phyloP scores from a whole-genome alignment of 2,113 vertebrate genomes.

The Psophia crepitans region DNA sequence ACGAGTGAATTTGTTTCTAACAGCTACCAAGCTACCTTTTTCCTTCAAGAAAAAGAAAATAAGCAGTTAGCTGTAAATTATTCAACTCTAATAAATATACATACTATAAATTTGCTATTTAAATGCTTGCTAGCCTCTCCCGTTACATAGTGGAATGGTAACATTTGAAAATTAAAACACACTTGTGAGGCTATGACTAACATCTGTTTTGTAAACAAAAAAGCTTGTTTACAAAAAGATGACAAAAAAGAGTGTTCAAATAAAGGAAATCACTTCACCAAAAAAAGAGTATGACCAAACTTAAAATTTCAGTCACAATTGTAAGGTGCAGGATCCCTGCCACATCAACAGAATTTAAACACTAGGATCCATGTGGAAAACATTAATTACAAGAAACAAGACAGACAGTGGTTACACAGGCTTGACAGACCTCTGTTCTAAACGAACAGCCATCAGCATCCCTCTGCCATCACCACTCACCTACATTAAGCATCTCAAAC shows the following conservation, averaged over 20 bases:
- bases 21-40: neutral
- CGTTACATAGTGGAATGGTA: neutral
- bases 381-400: neutral
- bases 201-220: constrained; percentile 31
- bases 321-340: neutral
- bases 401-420: neutral
- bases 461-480: neutral
- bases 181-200: constrained; percentile 6
- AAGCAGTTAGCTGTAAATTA: neutral
- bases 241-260: neutral
- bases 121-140: constrained; percentile 44
- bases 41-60: constrained; percentile 8
- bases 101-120: constrained; percentile 19
- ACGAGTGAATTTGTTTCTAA: neutral
- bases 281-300: neutral
- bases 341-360: neutral
- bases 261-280: neutral
- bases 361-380: neutral
- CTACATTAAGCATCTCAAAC: neutral
- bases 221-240: neutral
- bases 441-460: neutral
- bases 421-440: neutral
- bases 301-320: neutral
- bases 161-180: constrained; percentile 8
- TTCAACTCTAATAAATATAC: constrained; percentile 35